Percentiles rank a stretch among this genome's conserved stretches.
phyloP scores from a whole-genome alignment of 1,140 invertebrate genomes.

The Pseudomyrmex concolor region DNA sequence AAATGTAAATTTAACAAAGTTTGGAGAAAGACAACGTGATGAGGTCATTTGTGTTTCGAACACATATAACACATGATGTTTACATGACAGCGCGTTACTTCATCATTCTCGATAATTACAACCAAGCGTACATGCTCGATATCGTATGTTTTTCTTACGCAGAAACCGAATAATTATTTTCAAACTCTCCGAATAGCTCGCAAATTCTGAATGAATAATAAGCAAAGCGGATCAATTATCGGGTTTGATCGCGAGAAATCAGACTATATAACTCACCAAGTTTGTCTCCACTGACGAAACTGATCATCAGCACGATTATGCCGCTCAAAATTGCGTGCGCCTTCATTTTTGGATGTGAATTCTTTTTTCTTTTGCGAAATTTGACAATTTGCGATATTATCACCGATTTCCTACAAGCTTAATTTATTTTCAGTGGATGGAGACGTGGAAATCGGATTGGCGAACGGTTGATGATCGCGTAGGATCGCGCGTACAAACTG shows the following conservation, averaged over 20 bases:
- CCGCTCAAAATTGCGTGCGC: background rate
- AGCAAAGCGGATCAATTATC: background rate
- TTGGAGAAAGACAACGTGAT: background rate
- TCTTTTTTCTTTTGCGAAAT: background rate
- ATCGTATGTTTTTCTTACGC: background rate
- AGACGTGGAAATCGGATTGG: background rate
- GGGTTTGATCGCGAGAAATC: background rate
- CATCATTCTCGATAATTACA: constrained; percentile 2
- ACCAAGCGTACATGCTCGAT: background rate
- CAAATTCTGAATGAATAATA: background rate
- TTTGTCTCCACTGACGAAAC: background rate
- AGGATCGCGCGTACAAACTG: constrained; percentile 47
- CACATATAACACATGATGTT: background rate
- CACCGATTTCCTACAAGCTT: background rate
- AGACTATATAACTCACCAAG: constrained; percentile 1
- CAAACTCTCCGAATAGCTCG: background rate
- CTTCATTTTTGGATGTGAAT: background rate
- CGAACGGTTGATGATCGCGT: constrained; percentile 54
- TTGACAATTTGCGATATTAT: background rate
- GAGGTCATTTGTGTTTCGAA: constrained; percentile 12
- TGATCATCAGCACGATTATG: constrained; percentile 9
- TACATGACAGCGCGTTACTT: constrained; percentile 7
- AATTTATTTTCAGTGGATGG: too few relatives aligned
- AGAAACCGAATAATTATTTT: background rate
- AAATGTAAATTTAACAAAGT: constrained; percentile 5